Evolutionary conservation across 2,888 invertebrate genomes (phyloP).

Genomic region (Myathropa florea): DNA sequence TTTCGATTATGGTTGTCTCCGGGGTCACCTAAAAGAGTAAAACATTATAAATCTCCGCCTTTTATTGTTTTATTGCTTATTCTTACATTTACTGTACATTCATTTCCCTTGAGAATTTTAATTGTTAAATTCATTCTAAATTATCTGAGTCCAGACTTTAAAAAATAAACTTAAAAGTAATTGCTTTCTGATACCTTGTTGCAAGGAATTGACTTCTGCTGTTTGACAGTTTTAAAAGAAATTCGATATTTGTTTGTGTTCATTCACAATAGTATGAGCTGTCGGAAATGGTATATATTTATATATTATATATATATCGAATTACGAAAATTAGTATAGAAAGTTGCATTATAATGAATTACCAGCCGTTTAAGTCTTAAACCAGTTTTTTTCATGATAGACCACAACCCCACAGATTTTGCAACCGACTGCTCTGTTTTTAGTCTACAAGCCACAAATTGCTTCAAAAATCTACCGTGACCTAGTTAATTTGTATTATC

Average conservation of each 20-base stretch:
- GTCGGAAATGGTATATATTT: too few relatives aligned
- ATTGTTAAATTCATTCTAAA: slow-evolving; percentile 86
- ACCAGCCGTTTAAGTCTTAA: too few relatives aligned
- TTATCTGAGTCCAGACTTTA: not conserved
- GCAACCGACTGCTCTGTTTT: not conserved
- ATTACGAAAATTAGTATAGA: too few relatives aligned
- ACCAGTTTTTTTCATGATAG: too few relatives aligned
- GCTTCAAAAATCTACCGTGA: slow-evolving; percentile 20
- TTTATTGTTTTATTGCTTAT: not conserved
- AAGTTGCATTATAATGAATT: too few relatives aligned
- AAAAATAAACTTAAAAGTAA: slow-evolving; percentile 14
- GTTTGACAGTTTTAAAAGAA: slow-evolving; percentile 5
- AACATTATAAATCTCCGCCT: not conserved
- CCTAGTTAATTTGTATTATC: slow-evolving; percentile 15
- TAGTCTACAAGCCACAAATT: not conserved
- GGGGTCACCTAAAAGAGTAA: slow-evolving; percentile 81
- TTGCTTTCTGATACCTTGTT: not conserved
- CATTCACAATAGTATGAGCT: slow-evolving; percentile 12
- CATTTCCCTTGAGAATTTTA: slow-evolving; percentile 88
- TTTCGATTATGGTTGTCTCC: slow-evolving; percentile 84
- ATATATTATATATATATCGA: too few relatives aligned
- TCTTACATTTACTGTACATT: slow-evolving; percentile 85
- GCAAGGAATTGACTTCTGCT: not conserved
- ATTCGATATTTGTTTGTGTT: not conserved
- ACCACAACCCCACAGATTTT: too few relatives aligned